Percentiles rank a stretch among this genome's conserved stretches.
These are phyloP conservation scores for Thamnaconus septentrionalis DNA, from an alignment of 2,113 vertebrate genomes.

Conservation along the genomic window DNA sequence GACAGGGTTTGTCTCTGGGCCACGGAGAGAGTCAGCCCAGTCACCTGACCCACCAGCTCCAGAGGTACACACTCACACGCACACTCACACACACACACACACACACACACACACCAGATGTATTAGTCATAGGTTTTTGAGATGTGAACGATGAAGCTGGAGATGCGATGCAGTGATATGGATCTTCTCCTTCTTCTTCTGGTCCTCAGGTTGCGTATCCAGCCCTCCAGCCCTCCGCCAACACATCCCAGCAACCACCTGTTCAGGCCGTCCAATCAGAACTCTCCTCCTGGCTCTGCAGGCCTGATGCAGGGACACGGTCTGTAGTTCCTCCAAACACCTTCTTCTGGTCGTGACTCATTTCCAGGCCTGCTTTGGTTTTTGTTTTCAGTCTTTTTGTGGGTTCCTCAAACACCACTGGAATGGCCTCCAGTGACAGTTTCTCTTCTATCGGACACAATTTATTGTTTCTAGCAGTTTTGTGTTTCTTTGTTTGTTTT, in stretches of 20 bases:
- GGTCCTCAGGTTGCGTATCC: slow-evolving; percentile 89
- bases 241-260: slow-evolving; percentile 96
- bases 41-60: slow-evolving; percentile 98
- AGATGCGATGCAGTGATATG: slow-evolving; percentile 44
- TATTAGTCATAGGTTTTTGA: too few species aligned
- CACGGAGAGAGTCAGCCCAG: slow-evolving; percentile 96
- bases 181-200: slow-evolving; percentile 53
- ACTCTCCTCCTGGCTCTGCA: slow-evolving; percentile 86
- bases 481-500: too few species aligned
- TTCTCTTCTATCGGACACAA: too few species aligned
- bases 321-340: slow-evolving; percentile 72
- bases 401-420: too few species aligned
- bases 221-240: slow-evolving; percentile 95
- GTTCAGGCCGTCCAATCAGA: slow-evolving; percentile 93
- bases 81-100: too few species aligned
- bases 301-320: slow-evolving; percentile 88
- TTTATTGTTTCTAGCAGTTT: too few species aligned
- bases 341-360: too few species aligned
- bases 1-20: slow-evolving; percentile 82
- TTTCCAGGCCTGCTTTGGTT: too few species aligned
- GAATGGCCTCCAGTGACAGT: too few species aligned
- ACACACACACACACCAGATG: too few species aligned
- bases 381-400: too few species aligned
- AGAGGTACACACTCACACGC: slow-evolving; percentile 79
- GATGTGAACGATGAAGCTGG: slow-evolving; percentile 38